These are phyloP conservation scores for Crocuta crocuta DNA, from an alignment of 2,113 vertebrate species.

Conservation along the genomic window DNA sequence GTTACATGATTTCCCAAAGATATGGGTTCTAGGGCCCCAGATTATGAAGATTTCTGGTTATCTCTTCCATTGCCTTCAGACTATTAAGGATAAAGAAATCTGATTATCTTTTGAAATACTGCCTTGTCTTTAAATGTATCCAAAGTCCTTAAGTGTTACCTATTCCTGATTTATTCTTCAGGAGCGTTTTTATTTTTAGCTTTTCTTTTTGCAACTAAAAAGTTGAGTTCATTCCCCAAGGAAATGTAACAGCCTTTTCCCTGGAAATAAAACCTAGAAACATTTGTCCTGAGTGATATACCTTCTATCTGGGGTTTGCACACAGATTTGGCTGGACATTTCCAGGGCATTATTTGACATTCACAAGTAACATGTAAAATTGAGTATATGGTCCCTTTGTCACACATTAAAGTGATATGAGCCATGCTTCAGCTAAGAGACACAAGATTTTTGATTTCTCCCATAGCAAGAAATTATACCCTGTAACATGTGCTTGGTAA, in stretches of 20 bases:
- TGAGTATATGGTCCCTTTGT: constrained; percentile 65
- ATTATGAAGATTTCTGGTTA: constrained; percentile 53
- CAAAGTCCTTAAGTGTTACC: constrained; percentile 55
- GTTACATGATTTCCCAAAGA: background rate
- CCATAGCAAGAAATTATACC: constrained; percentile 69
- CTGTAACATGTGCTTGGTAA: constrained; percentile 69
- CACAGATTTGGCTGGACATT: constrained; percentile 59
- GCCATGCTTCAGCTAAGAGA: constrained; percentile 56
- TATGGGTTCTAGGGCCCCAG: constrained; percentile 32
- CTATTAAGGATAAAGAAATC: constrained; percentile 32
- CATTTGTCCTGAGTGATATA: constrained; percentile 51
- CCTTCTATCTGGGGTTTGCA: constrained; percentile 28
- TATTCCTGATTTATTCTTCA: constrained; percentile 58
- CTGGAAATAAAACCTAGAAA: constrained; percentile 75
- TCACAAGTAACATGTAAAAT: constrained; percentile 67
- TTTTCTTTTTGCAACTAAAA: constrained; percentile 77
- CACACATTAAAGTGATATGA: constrained; percentile 73
- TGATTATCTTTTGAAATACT: constrained; percentile 68
- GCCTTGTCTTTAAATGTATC: constrained; percentile 48
- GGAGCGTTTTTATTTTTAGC: constrained; percentile 77
- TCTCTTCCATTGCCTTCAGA: constrained; percentile 54
- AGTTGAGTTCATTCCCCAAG: constrained; percentile 67
- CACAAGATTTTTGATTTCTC: constrained; percentile 73
- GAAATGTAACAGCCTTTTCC: constrained; percentile 68
- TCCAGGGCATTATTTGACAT: constrained; percentile 73